Conservation (phyloP, 1,140 invertebrate genomes). For the Colletes gigas region DNA sequence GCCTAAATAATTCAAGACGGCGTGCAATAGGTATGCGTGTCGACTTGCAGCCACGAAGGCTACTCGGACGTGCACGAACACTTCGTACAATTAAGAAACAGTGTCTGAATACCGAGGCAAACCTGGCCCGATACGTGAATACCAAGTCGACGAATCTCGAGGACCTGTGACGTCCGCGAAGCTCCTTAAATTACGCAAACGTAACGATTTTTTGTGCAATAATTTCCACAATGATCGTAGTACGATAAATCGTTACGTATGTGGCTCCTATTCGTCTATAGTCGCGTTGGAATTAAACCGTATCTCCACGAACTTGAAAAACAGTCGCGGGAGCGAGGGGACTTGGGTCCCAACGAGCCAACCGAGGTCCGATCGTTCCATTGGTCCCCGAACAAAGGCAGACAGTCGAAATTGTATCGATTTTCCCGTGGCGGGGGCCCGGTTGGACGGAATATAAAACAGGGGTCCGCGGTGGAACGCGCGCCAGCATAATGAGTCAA, state of each 20-base stretch:
- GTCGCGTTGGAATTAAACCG: background rate
- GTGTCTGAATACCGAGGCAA: constrained; percentile 63
- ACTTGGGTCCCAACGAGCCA: background rate
- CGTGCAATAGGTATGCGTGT: constrained; percentile 59
- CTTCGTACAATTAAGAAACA: constrained; percentile 66
- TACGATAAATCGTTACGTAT: too few relatives aligned
- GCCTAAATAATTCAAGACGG: constrained; percentile 63
- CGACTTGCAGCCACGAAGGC: constrained; percentile 49
- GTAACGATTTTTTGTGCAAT: background rate
- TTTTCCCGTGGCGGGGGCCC: constrained; percentile 26
- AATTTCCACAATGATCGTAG: too few relatives aligned
- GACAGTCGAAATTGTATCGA: constrained; percentile 49
- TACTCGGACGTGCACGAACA: constrained; percentile 60
- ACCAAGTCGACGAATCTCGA: constrained; percentile 35
- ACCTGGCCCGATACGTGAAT: constrained; percentile 46
- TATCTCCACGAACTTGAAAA: background rate
- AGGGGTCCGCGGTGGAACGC: constrained; percentile 21
- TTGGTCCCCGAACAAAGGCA: background rate
- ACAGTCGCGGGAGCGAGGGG: background rate
- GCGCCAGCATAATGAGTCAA: constrained; percentile 57
- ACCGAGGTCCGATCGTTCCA: background rate
- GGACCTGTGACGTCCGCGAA: constrained; percentile 16
- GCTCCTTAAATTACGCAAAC: background rate
- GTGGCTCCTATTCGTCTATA: background rate
- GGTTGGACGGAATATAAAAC: constrained; percentile 45